These are phyloP conservation scores for Drosophila neocordata DNA, from an alignment of 1,140 invertebrate species.

Conservation along the genomic window DNA sequence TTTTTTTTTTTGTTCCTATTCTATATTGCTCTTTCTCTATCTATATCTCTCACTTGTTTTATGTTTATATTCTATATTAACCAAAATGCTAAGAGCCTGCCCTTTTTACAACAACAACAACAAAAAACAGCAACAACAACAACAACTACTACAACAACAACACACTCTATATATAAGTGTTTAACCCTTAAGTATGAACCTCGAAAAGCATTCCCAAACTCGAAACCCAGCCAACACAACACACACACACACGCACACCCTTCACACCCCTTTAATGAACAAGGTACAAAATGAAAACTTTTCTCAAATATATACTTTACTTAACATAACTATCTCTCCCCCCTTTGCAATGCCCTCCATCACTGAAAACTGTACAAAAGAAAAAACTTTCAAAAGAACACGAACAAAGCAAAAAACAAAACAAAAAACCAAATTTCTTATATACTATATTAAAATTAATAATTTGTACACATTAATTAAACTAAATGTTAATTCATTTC, in stretches of 20 bases:
- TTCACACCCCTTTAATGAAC: background rate
- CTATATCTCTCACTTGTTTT: slow-evolving; percentile 15
- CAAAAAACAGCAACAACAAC: slow-evolving; percentile 55
- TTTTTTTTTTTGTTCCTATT: background rate
- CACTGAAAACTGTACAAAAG: slow-evolving; percentile 33
- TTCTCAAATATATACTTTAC: background rate
- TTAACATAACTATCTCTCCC: background rate
- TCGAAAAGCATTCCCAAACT: background rate
- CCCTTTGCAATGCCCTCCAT: background rate
- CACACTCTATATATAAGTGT: slow-evolving; percentile 37
- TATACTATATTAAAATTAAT: slow-evolving; percentile 22
- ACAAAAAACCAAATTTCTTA: slow-evolving; percentile 1
- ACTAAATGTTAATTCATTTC: slow-evolving; percentile 29
- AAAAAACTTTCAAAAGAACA: slow-evolving; percentile 1
- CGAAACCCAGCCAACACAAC: background rate
- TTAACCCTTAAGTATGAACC: slow-evolving; percentile 28
- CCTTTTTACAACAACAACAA: slow-evolving; percentile 60
- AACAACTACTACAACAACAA: slow-evolving; percentile 41
- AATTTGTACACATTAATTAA: slow-evolving; percentile 31
- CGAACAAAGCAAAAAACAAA: slow-evolving; percentile 24
- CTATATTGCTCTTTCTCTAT: slow-evolving; percentile 9
- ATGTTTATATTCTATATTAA: background rate
- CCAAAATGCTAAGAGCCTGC: slow-evolving; percentile 12
- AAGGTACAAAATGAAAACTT: background rate
- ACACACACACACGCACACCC: slow-evolving; percentile 8